Percentiles rank a stretch among this genome's conserved stretches.
These are phyloP conservation scores for Genyomyrus donnyi DNA, from an alignment of 2,113 vertebrate species.

Conservation along the genomic window DNA sequence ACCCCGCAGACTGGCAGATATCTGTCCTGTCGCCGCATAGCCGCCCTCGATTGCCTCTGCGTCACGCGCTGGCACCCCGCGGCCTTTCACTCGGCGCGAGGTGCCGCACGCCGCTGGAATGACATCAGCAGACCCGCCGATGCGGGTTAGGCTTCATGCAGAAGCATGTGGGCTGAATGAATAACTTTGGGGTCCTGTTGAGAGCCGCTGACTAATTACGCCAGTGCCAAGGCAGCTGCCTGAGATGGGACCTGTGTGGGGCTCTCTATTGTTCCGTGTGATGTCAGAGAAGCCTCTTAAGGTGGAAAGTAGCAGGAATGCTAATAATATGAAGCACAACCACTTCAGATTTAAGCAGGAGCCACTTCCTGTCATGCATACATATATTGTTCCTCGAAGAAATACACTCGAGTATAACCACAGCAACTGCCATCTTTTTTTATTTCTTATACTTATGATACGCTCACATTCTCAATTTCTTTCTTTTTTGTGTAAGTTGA, in stretches of 20 bases:
- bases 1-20: neutral
- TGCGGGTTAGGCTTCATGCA: neutral
- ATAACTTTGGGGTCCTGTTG: neutral
- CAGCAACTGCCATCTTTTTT: neutral
- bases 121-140: neutral
- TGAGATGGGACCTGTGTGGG: neutral
- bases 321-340: neutral
- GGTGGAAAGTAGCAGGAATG: neutral
- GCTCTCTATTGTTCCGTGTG: neutral
- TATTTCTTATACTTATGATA: neutral
- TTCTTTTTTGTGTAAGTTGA: neutral
- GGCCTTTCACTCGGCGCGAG: neutral
- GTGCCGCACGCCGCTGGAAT: too few relatives aligned
- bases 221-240: neutral
- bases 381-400: neutral
- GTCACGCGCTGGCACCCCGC: neutral
- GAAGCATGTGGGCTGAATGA: neutral
- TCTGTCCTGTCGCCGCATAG: neutral
- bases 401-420: neutral
- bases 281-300: neutral
- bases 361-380: neutral
- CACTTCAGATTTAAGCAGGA: neutral
- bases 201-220: neutral
- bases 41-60: neutral
- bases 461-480: neutral